A percentile compares a stretch with the other conserved stretches of the same genome.
Evolutionary conservation across 2,888 invertebrate genomes (phyloP).

Genomic region (Hecatera dysodea): DNA sequence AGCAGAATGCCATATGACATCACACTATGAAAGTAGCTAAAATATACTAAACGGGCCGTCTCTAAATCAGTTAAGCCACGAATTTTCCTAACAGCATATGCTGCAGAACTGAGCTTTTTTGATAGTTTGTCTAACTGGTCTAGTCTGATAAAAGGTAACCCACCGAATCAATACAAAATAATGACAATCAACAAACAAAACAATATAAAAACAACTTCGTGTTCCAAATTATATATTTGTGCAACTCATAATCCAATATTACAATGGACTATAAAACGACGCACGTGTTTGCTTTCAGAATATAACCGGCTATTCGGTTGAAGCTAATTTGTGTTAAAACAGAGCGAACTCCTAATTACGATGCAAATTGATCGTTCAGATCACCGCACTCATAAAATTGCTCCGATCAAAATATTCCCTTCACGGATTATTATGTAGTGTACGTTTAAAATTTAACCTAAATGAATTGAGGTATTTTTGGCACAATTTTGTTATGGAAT

Average conservation of each 20-base stretch:
- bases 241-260: slow-evolving; percentile 62
- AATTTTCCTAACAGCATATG: too few relatives aligned
- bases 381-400: slow-evolving; percentile 83
- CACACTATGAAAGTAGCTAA: too few relatives aligned
- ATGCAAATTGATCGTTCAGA: slow-evolving; percentile 88
- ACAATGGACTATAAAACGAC: slow-evolving; percentile 66
- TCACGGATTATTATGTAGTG: slow-evolving; percentile 56
- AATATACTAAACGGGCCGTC: too few relatives aligned
- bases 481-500: slow-evolving; percentile 49
- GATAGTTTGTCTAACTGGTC: too few relatives aligned
- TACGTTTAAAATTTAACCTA: slow-evolving; percentile 59
- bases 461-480: slow-evolving; percentile 62
- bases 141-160: slow-evolving; percentile 2
- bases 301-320: slow-evolving; percentile 76
- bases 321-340: slow-evolving; percentile 87
- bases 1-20: too few relatives aligned
- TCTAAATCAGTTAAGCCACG: too few relatives aligned
- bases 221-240: slow-evolving; percentile 60
- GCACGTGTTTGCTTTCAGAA: slow-evolving; percentile 73
- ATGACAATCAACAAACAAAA: slow-evolving; percentile 11
- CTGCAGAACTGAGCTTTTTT: too few relatives aligned
- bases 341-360: slow-evolving; percentile 85
- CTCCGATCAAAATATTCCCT: slow-evolving; percentile 73
- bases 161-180: slow-evolving; percentile 30
- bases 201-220: slow-evolving; percentile 49